Evolutionary conservation across 1,140 invertebrate genomes (phyloP).

Genomic region (Heliothis virescens): DNA sequence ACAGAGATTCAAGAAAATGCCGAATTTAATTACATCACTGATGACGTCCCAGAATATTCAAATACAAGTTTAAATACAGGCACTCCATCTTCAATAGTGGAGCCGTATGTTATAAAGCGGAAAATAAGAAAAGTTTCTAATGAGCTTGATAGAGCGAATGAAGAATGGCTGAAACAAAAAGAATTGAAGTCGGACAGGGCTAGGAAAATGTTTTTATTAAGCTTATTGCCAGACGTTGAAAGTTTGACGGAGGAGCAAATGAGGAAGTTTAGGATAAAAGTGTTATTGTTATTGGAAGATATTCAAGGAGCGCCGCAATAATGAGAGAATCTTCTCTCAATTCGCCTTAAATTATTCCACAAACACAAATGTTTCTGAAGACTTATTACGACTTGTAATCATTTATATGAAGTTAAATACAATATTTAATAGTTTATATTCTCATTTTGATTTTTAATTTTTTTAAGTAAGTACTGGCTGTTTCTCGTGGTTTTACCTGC

Average conservation of each 20-base stretch:
- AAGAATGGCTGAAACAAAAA: not conserved
- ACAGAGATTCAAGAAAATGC: too few relatives aligned
- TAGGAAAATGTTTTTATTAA: constrained; percentile 4
- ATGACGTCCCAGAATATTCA: too few relatives aligned
- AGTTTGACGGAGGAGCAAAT: not conserved
- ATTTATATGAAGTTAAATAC: too few relatives aligned
- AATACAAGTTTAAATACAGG: too few relatives aligned
- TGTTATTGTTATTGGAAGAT: not conserved
- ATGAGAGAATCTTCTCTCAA: not conserved
- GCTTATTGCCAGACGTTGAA: not conserved
- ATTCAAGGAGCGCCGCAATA: not conserved
- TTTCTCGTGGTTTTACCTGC: too few relatives aligned
- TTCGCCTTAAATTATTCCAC: too few relatives aligned
- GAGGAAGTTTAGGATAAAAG: not conserved
- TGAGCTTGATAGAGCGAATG: not conserved
- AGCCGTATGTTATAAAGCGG: not conserved
- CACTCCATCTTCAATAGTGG: not conserved
- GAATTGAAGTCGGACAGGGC: not conserved
- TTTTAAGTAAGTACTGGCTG: too few relatives aligned
- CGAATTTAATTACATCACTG: too few relatives aligned
- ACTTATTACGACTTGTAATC: too few relatives aligned
- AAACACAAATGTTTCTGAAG: too few relatives aligned
- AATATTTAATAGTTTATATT: too few relatives aligned
- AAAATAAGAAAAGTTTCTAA: not conserved
- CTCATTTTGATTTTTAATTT: too few relatives aligned